Evolutionary conservation across 2,113 vertebrate species (phyloP).

Genomic region (Myrmecophaga tridactyla): DNA sequence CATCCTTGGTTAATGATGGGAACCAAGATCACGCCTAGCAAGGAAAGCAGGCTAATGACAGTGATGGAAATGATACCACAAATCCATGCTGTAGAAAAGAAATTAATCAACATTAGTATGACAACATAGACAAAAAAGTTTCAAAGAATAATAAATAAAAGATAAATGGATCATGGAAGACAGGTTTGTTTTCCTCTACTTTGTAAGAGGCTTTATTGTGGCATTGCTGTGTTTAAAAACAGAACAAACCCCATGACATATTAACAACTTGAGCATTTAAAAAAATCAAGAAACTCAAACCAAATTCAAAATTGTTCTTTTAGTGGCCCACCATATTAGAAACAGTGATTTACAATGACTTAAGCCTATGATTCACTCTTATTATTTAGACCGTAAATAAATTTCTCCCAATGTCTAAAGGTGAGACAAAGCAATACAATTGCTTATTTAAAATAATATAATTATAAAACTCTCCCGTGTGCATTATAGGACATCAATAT

Average conservation of each 20-base stretch:
- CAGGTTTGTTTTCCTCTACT: not conserved
- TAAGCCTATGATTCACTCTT: not conserved
- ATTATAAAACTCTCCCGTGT: not conserved
- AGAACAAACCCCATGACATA: not conserved
- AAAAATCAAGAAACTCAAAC: conserved; percentile 7
- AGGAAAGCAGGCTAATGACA: conserved; percentile 97
- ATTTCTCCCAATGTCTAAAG: not conserved
- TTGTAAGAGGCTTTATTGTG: not conserved
- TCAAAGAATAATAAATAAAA: not conserved
- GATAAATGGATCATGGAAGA: not conserved
- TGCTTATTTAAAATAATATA: not conserved
- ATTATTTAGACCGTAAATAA: conserved; percentile 1
- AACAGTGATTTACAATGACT: conserved; percentile 36
- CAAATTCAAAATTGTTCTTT: not conserved
- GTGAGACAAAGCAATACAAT: not conserved
- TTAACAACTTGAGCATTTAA: not conserved
- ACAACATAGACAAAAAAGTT: not conserved
- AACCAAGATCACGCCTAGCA: conserved; percentile 95
- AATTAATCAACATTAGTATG: conserved; percentile 36
- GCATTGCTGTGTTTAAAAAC: conserved; percentile 23
- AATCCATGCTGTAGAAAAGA: conserved; percentile 87
- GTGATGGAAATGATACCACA: conserved; percentile 98
- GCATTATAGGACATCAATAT: conserved; percentile 6
- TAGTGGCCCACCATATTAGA: not conserved
- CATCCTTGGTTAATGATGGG: conserved; percentile 98